Base-by-base conservation (phyloP, 2,797 vertebrate genomes). In the Caiman crocodilus region DNA sequence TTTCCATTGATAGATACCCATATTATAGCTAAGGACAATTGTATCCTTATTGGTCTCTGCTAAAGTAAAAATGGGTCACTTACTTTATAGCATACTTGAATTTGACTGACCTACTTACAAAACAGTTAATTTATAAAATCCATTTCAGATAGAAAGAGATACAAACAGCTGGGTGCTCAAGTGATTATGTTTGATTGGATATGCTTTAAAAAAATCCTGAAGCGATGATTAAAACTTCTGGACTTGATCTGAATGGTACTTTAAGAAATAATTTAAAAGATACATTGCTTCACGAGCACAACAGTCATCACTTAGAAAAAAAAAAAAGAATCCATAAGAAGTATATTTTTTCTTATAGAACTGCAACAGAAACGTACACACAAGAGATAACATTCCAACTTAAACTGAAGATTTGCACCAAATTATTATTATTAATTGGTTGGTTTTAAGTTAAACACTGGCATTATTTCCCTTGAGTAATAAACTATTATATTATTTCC, bases 31-130 rank as follows among this genome's bases (percentile, higher is more conserved):
- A 87, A 90, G 83, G 90, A 82, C 90, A 95, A 91, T 35, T 80
- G 91, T 73, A 92, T 90, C 0, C 0, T 82, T 93, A 94, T 88
- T 55, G 65, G 65, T 71, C 84, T 59, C 81, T 55, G 73, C 75
- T 75, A 82, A 94, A 93, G 92, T 82, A 93, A 92, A 93, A 89
- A 89, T 81, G 84, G 82, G 56, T 71, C n/a, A 8, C 71, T 91
- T 83, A 84, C 92, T 73, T 87, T 88, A 86, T 6, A 79, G 77
- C 61, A 76, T 12, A 35, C 89, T 93, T 87, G 61, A 96, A 95
- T 90, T 67, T 89, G 85, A 90, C 56, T 88, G 92, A 94, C 85
- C 93, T 95, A 94, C 77, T 83, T 82, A 85, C 59, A 93, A 67
- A 93, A 82, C 56, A 88, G 67, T 61, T 64, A 1, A 79, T 67